A percentile compares a stretch with the other conserved stretches of the same genome.
Evolutionary conservation across 2,888 invertebrate genomes (phyloP).

Genomic region (Homarus gammarus): DNA sequence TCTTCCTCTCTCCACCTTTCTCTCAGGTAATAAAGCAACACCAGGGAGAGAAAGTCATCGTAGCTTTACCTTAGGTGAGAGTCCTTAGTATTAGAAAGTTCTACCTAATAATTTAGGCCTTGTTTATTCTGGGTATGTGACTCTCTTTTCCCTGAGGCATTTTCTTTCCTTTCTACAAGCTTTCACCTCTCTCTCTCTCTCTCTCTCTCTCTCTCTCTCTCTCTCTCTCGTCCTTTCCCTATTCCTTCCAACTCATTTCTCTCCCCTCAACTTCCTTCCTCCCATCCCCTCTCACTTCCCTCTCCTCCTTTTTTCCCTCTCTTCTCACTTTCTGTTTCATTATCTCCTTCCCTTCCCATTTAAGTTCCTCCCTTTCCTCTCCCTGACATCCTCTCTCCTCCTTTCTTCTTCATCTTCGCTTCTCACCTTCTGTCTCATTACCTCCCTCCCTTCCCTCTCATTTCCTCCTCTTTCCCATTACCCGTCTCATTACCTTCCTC

Average conservation of each 20-base stretch:
- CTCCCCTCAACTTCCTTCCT: too few species aligned
- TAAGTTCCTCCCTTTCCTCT: background rate
- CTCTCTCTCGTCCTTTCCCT: background rate
- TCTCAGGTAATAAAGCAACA: too few species aligned
- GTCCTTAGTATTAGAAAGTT: too few species aligned
- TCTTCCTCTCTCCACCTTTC: too few species aligned
- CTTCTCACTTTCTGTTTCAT: background rate
- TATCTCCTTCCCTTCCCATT: background rate
- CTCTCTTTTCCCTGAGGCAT: slow-evolving; percentile 1
- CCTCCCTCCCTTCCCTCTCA: background rate
- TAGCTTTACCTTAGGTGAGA: too few species aligned
- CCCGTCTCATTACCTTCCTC: too few species aligned
- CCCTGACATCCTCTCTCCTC: background rate
- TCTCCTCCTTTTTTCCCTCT: background rate
- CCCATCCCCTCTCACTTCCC: background rate
- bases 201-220: too few species aligned
- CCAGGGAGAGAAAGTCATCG: too few species aligned
- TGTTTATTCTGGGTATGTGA: too few species aligned
- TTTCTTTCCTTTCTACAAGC: background rate
- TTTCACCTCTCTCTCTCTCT: too few species aligned
- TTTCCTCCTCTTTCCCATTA: background rate
- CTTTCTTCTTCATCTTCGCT: background rate
- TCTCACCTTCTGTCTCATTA: too few species aligned
- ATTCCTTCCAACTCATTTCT: background rate
- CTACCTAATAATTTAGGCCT: too few species aligned